Evolutionary conservation across 2,888 invertebrate species (phyloP), one percentile per base, ranked within the genome.

Genomic region (Noctua janthina): DNA sequence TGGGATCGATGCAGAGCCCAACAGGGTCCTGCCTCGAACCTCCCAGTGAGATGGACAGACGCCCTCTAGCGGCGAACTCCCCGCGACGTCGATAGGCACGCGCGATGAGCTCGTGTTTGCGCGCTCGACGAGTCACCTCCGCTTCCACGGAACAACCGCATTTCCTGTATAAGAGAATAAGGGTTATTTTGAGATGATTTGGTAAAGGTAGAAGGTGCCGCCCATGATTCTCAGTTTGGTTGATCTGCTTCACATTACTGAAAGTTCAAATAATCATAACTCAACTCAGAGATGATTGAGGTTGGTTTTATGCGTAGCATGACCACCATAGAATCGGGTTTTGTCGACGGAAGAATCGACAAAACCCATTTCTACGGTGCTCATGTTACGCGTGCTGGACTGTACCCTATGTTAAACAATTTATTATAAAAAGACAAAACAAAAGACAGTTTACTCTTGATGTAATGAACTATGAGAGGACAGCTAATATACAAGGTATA

Each of bases 1-100:
- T 94, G 92, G 94, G 95, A 89, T 96, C 96, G 67, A 97, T 91
- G 80, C 96, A 95, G 66, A 99, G 95, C 5, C 98, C 99, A 17
- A 99, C 98, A 17, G 99, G 99, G 96, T 99, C 99, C 85, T 99
- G 98, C 89, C 99, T 98, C 7, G 98, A 98, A 87, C 98, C 98
- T 84, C 98, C 98, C 86, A 99, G 98, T 87, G 98, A 99, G 92
- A 99, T 98, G 69, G 99, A 99, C 69, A 99, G 97, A 20, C 98
- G 97, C 13, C 99, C 99, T 88, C 98, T 98, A 91, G 98, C 98
- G 87, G 98, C 98, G 91, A 99, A 98, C 91, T 98, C 98, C 90
- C 98, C 98, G 67, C 99, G 97, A 79, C 99, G 98, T 0, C 98
- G 98, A 97, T 98, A 99, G 0, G 99, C 99, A 93, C 99, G 98